phyloP scores from a whole-genome alignment of 2,113 vertebrate species.

The Otolemur garnettii region DNA sequence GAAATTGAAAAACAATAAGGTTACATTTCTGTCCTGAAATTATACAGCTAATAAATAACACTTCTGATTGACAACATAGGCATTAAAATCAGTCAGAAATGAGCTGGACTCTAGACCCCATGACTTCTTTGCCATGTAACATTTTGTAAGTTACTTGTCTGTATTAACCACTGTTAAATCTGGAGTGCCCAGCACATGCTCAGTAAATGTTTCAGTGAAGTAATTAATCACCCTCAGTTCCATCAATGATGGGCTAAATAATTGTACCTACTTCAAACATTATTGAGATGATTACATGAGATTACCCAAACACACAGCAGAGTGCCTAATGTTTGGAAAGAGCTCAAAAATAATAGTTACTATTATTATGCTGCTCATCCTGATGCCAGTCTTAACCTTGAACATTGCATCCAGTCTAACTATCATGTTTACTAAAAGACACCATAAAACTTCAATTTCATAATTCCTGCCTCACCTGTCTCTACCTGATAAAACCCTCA shows the following conservation, averaged over 20 bases:
- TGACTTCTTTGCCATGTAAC: neutral
- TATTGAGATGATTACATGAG: neutral
- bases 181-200: neutral
- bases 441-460: neutral
- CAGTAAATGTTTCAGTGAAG: neutral
- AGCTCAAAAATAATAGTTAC: neutral
- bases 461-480: neutral
- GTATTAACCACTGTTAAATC: neutral
- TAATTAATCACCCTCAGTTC: neutral
- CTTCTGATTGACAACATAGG: neutral
- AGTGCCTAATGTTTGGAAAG: neutral
- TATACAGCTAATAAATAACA: neutral
- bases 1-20: neutral
- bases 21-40: slow-evolving; percentile 2
- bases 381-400: neutral
- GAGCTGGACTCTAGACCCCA: neutral
- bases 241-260: neutral
- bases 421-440: neutral
- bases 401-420: neutral
- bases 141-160: neutral
- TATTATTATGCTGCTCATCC: neutral
- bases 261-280: neutral
- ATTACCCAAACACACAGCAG: neutral
- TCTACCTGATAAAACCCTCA: neutral
- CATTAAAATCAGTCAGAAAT: neutral